phyloP scores from a whole-genome alignment of 2,888 invertebrate genomes.

The Dermolepida albohirtum region DNA sequence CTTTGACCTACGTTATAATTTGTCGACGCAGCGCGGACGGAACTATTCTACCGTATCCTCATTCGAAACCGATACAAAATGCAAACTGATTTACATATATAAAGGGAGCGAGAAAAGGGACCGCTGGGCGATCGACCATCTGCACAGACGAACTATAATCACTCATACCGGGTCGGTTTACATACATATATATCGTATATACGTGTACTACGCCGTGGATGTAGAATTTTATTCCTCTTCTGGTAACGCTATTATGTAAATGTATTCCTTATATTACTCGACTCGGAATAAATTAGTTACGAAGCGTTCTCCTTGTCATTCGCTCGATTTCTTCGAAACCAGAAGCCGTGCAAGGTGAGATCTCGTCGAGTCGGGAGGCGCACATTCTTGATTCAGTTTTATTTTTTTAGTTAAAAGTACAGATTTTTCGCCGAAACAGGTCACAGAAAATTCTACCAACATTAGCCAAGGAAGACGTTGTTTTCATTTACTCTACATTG shows the following conservation, averaged over 20 bases:
- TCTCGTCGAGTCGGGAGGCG: too few relatives aligned
- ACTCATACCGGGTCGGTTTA: too few relatives aligned
- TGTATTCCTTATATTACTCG: constrained; percentile 2
- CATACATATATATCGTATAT: background rate
- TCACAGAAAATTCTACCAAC: too few relatives aligned
- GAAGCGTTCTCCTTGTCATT: background rate
- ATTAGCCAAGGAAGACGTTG: too few relatives aligned
- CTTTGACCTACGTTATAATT: too few relatives aligned
- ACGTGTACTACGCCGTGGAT: background rate
- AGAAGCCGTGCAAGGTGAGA: background rate
- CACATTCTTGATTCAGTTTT: too few relatives aligned
- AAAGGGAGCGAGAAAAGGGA: background rate
- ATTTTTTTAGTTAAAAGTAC: too few relatives aligned
- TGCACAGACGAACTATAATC: background rate
- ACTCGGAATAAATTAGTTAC: constrained; percentile 9
- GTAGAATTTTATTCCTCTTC: constrained; percentile 12
- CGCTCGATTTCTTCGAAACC: background rate
- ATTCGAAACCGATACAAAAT: constrained; percentile 11
- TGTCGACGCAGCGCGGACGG: background rate
- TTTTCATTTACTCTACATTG: too few relatives aligned
- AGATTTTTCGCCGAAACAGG: too few relatives aligned
- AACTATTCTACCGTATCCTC: background rate
- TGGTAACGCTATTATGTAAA: constrained; percentile 28
- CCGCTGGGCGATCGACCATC: background rate
- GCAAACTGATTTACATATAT: constrained; percentile 10